Conservation (phyloP, 2,888 invertebrate species). For the Rhagium mordax region DNA sequence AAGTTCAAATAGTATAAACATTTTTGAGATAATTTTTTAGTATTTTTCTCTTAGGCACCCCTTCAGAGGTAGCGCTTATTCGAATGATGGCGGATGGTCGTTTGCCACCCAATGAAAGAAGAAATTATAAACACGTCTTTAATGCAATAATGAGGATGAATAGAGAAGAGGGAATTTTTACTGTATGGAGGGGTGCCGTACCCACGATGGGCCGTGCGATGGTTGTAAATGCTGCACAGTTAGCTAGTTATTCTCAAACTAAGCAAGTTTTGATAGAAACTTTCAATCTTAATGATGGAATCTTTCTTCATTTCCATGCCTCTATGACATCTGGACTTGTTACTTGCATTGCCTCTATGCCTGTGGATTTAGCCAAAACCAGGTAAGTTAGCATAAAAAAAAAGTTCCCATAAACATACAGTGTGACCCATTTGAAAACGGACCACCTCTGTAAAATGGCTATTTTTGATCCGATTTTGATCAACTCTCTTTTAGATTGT, state of each 20-base stretch:
- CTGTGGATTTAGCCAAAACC: slow-evolving; percentile 99
- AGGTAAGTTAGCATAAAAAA: slow-evolving; percentile 74
- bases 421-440: no score
- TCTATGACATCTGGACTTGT: slow-evolving; percentile 98
- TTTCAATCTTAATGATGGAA: slow-evolving; percentile 79
- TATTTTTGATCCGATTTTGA: no score
- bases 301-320: slow-evolving; percentile 91
- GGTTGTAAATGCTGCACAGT: slow-evolving; percentile 99
- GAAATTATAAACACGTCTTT: slow-evolving; percentile 95
- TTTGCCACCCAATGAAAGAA: slow-evolving; percentile 87
- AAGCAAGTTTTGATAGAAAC: slow-evolving; percentile 78
- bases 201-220: slow-evolving; percentile 93
- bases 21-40: not conserved
- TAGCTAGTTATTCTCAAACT: slow-evolving; percentile 96
- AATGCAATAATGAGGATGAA: slow-evolving; percentile 89
- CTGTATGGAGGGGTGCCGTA: slow-evolving; percentile 93
- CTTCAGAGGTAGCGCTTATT: slow-evolving; percentile 96
- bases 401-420: no score
- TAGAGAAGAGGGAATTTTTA: slow-evolving; percentile 81
- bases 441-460: no score
- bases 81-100: slow-evolving; percentile 99
- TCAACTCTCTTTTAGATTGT: no score
- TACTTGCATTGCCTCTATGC: slow-evolving; percentile 98
- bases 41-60: slow-evolving; percentile 74
- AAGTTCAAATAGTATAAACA: no score